Evolutionary conservation across 2,113 vertebrate species (phyloP).

Genomic region (Callorhinus ursinus): DNA sequence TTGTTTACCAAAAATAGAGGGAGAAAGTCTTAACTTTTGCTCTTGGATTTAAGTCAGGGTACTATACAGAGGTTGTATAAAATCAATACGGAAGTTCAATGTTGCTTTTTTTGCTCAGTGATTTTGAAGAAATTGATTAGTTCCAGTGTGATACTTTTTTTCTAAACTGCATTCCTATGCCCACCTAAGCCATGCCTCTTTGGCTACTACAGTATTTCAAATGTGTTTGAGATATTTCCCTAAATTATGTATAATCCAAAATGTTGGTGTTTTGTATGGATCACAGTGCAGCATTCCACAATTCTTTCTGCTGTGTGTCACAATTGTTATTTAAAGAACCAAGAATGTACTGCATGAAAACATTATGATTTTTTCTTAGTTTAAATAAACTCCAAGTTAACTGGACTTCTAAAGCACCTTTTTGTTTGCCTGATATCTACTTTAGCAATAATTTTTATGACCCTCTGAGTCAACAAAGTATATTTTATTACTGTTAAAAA

Average conservation of each 20-base stretch:
- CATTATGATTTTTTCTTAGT: not conserved
- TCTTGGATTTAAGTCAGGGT: conserved; percentile 90
- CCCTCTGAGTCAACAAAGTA: not conserved
- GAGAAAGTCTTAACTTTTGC: conserved; percentile 83
- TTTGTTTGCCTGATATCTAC: not conserved
- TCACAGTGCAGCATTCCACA: conserved; percentile 77
- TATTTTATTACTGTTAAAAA: not conserved
- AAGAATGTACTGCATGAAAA: not conserved
- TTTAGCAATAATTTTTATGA: not conserved
- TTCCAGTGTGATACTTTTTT: conserved; percentile 40
- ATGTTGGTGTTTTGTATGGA: conserved; percentile 84
- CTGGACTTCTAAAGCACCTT: not conserved
- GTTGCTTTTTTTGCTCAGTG: conserved; percentile 87
- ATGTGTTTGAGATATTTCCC: conserved; percentile 83
- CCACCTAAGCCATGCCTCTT: conserved; percentile 86
- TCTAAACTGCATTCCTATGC: conserved; percentile 91
- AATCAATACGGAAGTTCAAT: conserved; percentile 82
- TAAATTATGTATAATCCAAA: conserved; percentile 86
- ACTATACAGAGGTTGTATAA: conserved; percentile 86
- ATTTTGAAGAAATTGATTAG: conserved; percentile 86
- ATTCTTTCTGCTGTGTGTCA: conserved; percentile 47
- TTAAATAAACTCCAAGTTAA: not conserved
- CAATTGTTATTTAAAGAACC: not conserved
- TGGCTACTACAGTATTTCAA: conserved; percentile 89
- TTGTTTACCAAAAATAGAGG: conserved; percentile 93